Conservation (phyloP, 2,888 invertebrate genomes). For the Acrobasis suavella region DNA sequence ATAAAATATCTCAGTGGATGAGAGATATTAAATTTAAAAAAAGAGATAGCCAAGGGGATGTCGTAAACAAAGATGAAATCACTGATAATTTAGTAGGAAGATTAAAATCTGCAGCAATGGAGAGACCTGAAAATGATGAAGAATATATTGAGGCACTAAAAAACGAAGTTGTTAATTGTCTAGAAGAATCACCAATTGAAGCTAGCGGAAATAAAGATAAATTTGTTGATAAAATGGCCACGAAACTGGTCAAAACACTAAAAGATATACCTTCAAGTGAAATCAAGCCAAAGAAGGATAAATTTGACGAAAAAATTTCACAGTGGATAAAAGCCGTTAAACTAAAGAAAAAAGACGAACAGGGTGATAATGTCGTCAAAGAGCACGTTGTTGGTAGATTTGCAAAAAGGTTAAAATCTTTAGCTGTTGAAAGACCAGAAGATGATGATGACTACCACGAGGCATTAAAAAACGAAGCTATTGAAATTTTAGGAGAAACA, state of each 20-base stretch:
- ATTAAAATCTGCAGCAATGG: slow-evolving; percentile 33
- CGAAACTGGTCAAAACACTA: slow-evolving; percentile 33
- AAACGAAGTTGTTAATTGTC: slow-evolving; percentile 34
- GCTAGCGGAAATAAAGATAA: slow-evolving; percentile 24
- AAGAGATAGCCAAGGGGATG: slow-evolving; percentile 19
- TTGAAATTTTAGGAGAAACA: neutral
- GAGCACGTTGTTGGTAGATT: neutral
- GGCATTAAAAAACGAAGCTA: slow-evolving; percentile 36
- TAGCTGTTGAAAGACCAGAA: slow-evolving; percentile 2
- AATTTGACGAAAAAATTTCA: slow-evolving; percentile 29
- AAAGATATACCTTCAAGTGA: slow-evolving; percentile 27
- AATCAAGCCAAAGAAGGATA: slow-evolving; percentile 12
- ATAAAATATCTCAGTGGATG: slow-evolving; percentile 36
- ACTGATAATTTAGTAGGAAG: slow-evolving; percentile 33
- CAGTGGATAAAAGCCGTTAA: slow-evolving; percentile 35
- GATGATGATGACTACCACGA: slow-evolving; percentile 26
- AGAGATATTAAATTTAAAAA: slow-evolving; percentile 33
- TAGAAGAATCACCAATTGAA: slow-evolving; percentile 35
- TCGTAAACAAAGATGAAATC: slow-evolving; percentile 29
- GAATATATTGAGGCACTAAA: slow-evolving; percentile 35
- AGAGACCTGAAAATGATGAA: slow-evolving; percentile 31
- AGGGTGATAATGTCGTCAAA: slow-evolving; percentile 4
- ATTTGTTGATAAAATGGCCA: slow-evolving; percentile 28
- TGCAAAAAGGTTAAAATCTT: neutral
- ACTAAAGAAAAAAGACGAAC: slow-evolving; percentile 30